Base-by-base conservation (phyloP, 1,140 invertebrate genomes). In the Lordiphosa clarofinis region DNA sequence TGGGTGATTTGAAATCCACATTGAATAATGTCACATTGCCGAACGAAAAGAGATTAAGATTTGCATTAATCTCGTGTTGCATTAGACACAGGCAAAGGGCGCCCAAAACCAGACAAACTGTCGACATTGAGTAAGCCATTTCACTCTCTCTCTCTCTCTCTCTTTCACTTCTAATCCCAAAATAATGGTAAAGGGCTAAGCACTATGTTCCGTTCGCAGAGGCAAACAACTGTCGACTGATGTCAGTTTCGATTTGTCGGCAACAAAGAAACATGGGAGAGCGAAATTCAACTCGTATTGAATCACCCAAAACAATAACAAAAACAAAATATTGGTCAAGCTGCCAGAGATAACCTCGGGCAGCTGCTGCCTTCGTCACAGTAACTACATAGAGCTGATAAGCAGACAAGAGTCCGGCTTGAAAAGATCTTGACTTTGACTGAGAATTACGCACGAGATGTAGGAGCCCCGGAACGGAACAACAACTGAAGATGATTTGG, bases 401-500 rank as follows among this genome's bases (percentile, higher is more conserved):
- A 82, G 61, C 31, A 6, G 40, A 9, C 12, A 28, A 33, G 64
- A 13, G 76, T 79, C 75, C 76, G 75, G 75, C 66, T 71, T 44
- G 31, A 37, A 38, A 62, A 49, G 65, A 49, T 63, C 62, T 82
- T 81, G 76, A 81, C 78, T 73, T 73, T 76, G 78, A 74, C 42
- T 56, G 38, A 40, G 38, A 56, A 42, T 69, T 64, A 73, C 56
- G 76, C 76, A 72, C 63, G 73, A 73, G 69, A 67, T 58, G 40
- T 50, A 47, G 50, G 19, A 56, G 10, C 28, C 13, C n/a, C n/a
- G 28, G 38, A 40, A 24, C 31, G 31, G 54, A 63, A 13, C 54
- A 52, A 49, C 21, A 47, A 52, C 44, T 50, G 53, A 57, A 46
- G 59, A 64, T 64, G 61, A 64, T 64, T 49, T 36, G 7, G 3